phyloP scores from a whole-genome alignment of 2,113 vertebrate species.

The Hemiprocne comata region DNA sequence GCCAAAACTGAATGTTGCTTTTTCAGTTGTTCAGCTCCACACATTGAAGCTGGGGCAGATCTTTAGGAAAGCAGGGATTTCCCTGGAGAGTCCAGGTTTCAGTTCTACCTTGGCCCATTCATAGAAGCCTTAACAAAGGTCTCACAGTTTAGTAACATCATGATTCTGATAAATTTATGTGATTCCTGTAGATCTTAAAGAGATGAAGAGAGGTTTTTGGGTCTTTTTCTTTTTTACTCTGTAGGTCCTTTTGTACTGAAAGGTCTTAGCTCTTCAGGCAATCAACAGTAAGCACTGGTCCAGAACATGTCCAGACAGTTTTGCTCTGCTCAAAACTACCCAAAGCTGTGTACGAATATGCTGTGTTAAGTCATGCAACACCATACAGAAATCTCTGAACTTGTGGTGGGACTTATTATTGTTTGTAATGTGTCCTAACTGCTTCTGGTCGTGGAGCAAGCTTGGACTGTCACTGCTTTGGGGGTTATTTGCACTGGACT shows the following conservation, averaged over 20 bases:
- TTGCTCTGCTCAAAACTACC: neutral
- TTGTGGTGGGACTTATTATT: neutral
- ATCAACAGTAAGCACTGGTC: neutral
- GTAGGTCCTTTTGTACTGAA: neutral
- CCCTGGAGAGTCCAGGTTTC: neutral
- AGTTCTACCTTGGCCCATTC: neutral
- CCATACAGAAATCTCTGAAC: neutral
- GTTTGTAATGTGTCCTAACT: neutral
- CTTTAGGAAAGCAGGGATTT: neutral
- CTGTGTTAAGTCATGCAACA: neutral
- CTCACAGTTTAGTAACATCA: neutral
- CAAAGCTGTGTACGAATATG: neutral
- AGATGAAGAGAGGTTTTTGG: neutral
- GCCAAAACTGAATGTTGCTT: neutral
- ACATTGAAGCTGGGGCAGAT: neutral
- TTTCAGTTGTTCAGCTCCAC: neutral
- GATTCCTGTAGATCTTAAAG: neutral
- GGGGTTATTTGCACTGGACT: neutral
- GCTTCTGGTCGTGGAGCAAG: neutral
- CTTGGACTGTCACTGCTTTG: neutral
- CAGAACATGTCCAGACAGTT: neutral
- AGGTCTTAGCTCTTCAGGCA: neutral
- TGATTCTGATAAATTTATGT: neutral
- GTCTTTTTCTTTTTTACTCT: neutral
- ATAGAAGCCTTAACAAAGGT: neutral